Evolutionary conservation across 2,113 vertebrate genomes (phyloP), one percentile per base, ranked within the genome.

Genomic region (Drymodes brunneopygia): DNA sequence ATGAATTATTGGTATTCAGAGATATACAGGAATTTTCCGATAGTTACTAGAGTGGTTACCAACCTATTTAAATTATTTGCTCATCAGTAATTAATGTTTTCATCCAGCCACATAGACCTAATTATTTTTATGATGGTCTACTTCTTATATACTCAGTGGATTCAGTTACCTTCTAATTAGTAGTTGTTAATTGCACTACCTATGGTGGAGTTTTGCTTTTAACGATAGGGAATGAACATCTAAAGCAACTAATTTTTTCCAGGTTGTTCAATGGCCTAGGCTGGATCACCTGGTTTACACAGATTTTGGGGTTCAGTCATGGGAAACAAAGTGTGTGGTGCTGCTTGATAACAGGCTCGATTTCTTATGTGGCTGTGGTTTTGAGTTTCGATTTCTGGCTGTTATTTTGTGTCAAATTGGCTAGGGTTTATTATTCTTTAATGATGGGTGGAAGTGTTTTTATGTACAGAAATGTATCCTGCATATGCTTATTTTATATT

Each of bases 291-390:
- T 81, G 24, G 5, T 64, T 87, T 88, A 23, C 50, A 13, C 4
- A 57, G 36, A 56, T 50, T 57, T 27, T 28, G 48, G 16, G 6
- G 20, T 36, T 48, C 33, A 72, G 45, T 38, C 35, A 35, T 15
- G 7, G 27, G 12, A 90, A 70, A 23, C 1, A 3, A 67, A 20
- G 3, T 36, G 10, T 33, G 24, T 64, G 38, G 7, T 78, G 23
- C 51, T 33, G 15, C 23, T 23, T n/a, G 12, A 31, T 33, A 22
- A 36, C 31, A 31, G 28, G 20, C 35, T 73, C 0, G 0, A 27
- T 84, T 83, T 88, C 35, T 91, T 73, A 42, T 0, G 0, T 58
- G 21, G 24, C 58, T 87, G 62, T 10, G 3, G 9, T 40, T 94
- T 44, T 77, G 35, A 47, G 27, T 73, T 84, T 71, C 25, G 9